Evolutionary conservation across 2,888 invertebrate genomes (phyloP).

Genomic region (Drosophila multiciliata): DNA sequence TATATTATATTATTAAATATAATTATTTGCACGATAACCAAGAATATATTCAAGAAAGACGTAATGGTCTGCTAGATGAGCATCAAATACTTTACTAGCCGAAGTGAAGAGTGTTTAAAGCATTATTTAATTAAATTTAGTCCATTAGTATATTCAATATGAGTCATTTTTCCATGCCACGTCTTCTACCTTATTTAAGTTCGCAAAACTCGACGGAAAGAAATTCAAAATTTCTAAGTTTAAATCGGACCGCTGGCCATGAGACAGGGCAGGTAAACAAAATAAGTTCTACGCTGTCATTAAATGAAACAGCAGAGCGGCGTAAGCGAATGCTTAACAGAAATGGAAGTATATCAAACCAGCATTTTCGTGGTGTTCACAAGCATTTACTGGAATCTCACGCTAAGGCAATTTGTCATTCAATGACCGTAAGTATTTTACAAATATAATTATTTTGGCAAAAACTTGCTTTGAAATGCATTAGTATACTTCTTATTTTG

Average conservation of each 20-base stretch:
- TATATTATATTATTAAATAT: background rate
- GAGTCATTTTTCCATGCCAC: conserved; percentile 76
- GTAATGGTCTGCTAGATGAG: background rate
- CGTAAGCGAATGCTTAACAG: conserved; percentile 76
- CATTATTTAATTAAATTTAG: background rate
- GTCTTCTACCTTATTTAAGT: conserved; percentile 48
- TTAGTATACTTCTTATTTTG: background rate
- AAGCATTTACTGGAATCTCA: conserved; percentile 91
- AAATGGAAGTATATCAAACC: conserved; percentile 87
- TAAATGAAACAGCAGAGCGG: conserved; percentile 62
- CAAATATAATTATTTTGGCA: background rate
- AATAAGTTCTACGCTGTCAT: conserved; percentile 68
- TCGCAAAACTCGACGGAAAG: conserved; percentile 49
- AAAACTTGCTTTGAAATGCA: background rate
- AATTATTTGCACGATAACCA: background rate
- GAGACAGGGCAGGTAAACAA: conserved; percentile 39
- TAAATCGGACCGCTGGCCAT: conserved; percentile 66
- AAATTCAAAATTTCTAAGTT: conserved; percentile 79
- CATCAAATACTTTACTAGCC: background rate
- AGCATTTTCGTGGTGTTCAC: conserved; percentile 91
- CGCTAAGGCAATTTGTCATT: conserved; percentile 90
- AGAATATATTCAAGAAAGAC: background rate
- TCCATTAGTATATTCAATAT: conserved; percentile 31
- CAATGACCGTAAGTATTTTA: conserved; percentile 91
- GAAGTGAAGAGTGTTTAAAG: conserved; percentile 12